Evolutionary conservation across 2,113 vertebrate genomes (phyloP).

Genomic region (Prochilodus magdalenae): DNA sequence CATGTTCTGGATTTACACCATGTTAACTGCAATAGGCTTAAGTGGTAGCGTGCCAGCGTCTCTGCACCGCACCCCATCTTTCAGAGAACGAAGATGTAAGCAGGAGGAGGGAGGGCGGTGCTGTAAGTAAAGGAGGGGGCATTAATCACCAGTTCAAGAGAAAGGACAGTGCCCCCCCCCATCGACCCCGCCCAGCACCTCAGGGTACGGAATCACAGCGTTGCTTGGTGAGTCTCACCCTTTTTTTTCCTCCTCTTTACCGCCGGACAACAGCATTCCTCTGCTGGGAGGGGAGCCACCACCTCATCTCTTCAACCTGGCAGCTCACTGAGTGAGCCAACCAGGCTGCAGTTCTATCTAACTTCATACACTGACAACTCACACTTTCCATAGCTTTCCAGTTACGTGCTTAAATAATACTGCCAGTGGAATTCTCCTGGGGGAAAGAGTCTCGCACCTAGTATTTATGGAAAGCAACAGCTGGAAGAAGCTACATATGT

Average conservation of each 20-base stretch:
- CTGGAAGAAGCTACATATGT: constrained; percentile 9
- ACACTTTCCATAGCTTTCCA: constrained; percentile 33
- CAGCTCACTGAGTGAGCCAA: constrained; percentile 35
- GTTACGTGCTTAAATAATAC: constrained; percentile 42
- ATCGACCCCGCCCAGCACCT: constrained; percentile 1
- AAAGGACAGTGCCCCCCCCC: constrained; percentile 48
- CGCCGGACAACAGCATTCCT: constrained; percentile 77
- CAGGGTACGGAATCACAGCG: constrained; percentile 51
- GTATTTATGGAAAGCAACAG: constrained; percentile 33
- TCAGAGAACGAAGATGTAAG: constrained; percentile 66
- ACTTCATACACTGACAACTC: constrained; percentile 47
- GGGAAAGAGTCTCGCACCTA: constrained; percentile 15
- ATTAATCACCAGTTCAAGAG: constrained; percentile 79
- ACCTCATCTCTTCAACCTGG: constrained; percentile 56
- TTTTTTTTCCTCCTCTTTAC: constrained; percentile 40
- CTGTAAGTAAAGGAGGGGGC: constrained; percentile 44
- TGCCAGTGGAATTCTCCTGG: constrained; percentile 35
- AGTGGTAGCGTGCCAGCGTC: constrained; percentile 61
- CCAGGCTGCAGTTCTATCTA: constrained; percentile 35
- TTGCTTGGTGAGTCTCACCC: constrained; percentile 33
- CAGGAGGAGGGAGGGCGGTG: constrained; percentile 53
- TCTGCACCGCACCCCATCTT: constrained; percentile 57
- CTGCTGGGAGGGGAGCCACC: constrained; percentile 68
- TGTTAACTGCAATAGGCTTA: constrained; percentile 48
- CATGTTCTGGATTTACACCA: constrained; percentile 42